Percentiles rank a stretch among this genome's conserved stretches.
Evolutionary conservation across 2,113 vertebrate genomes (phyloP).

Genomic region (Centrocercus urophasianus): DNA sequence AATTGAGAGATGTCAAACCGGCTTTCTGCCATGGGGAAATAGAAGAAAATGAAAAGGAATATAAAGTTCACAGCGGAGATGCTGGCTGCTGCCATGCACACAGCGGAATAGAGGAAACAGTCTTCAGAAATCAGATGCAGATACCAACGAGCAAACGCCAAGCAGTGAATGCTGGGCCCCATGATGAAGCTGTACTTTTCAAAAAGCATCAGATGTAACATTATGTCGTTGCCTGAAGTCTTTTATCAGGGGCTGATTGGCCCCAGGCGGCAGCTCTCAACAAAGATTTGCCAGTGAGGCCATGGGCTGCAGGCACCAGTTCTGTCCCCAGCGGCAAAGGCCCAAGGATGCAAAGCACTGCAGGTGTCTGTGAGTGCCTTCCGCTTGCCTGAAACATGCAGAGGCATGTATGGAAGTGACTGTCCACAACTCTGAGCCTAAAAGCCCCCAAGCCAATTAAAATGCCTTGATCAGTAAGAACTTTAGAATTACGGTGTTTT

Average conservation of each 20-base stretch:
- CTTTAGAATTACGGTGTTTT: neutral
- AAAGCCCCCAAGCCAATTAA: neutral
- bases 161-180: neutral
- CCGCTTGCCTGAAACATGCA: neutral
- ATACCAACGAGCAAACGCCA: neutral
- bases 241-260: neutral
- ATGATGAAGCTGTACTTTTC: neutral
- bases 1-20: conserved; percentile 33
- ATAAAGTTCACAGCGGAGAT: neutral
- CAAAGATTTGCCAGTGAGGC: neutral
- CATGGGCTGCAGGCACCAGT: neutral
- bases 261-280: neutral
- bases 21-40: neutral
- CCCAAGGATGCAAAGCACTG: neutral
- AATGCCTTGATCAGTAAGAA: rapidly evolving
- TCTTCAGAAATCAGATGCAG: neutral
- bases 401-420: neutral
- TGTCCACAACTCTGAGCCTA: neutral
- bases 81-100: rapidly evolving
- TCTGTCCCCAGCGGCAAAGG: neutral
- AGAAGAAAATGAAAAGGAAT: neutral
- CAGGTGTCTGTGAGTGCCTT: neutral
- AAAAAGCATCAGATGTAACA: neutral
- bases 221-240: neutral
- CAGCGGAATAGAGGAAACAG: neutral